Conservation (phyloP, 2,113 vertebrate species). For the Thamnaconus septentrionalis region DNA sequence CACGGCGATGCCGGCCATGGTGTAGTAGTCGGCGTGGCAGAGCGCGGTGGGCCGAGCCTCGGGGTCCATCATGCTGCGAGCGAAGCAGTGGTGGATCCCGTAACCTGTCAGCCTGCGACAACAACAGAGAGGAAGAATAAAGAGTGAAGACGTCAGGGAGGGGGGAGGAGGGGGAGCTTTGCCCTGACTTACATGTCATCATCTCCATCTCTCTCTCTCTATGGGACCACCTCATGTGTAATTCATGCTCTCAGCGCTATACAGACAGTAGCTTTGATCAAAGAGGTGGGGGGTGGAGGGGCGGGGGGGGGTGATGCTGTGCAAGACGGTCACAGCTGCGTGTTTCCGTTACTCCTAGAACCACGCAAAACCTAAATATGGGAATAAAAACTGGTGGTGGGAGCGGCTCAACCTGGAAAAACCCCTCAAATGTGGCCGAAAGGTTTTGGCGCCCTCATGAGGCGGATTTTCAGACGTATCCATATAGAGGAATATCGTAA, state of each 20-base stretch:
- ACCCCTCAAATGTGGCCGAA: too few relatives aligned
- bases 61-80: constrained; percentile 91
- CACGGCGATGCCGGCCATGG: constrained; percentile 89
- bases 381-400: too few relatives aligned
- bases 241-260: constrained; percentile 37
- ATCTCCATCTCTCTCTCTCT: constrained; percentile 11
- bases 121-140: background rate
- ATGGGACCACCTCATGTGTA: constrained; percentile 18
- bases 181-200: background rate
- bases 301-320: too few relatives aligned
- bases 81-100: constrained; percentile 97
- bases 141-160: background rate
- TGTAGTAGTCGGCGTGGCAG: constrained; percentile 89
- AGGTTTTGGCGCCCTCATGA: too few relatives aligned
- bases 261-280: constrained; percentile 23
- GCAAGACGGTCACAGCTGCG: too few relatives aligned
- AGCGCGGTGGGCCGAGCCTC: constrained; percentile 83
- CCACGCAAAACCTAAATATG: too few relatives aligned
- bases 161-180: background rate
- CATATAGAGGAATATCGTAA: too few relatives aligned
- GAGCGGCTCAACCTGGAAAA: too few relatives aligned
- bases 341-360: background rate
- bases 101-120: constrained; percentile 86
- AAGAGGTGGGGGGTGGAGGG: constrained; percentile 17
- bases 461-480: too few relatives aligned